Percentiles rank a stretch among this genome's conserved stretches.
phyloP scores from a whole-genome alignment of 2,797 vertebrate genomes.

The Leptodactylus fallax region DNA sequence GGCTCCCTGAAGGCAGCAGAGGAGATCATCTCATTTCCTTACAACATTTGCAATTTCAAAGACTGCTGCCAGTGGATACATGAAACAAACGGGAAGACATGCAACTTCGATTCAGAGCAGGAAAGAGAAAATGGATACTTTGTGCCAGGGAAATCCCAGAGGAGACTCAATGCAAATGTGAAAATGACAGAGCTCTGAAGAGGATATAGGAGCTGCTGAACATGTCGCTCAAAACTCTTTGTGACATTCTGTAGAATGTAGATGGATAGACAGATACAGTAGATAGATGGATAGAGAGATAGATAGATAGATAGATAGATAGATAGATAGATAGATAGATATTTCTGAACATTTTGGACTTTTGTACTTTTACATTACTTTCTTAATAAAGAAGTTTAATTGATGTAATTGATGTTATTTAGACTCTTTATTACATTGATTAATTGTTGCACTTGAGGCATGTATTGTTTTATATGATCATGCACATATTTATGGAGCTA shows the following conservation, averaged over 20 bases:
- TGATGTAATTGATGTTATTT: not conserved
- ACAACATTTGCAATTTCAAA: constrained; percentile 63
- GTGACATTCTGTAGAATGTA: not conserved
- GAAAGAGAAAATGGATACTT: constrained; percentile 58
- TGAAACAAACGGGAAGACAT: constrained; percentile 57
- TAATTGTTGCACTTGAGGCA: no score
- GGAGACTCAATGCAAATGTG: constrained; percentile 51
- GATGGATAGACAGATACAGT: not conserved
- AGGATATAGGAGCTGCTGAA: constrained; percentile 23
- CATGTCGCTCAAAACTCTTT: constrained; percentile 32
- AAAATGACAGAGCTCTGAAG: constrained; percentile 52
- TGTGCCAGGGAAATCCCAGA: constrained; percentile 49
- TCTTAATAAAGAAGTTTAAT: not conserved
- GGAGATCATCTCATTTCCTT: constrained; percentile 59
- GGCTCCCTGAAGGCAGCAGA: constrained; percentile 58
- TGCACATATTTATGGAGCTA: no score
- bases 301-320: not conserved
- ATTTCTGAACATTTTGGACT: not conserved
- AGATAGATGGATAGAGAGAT: not conserved
- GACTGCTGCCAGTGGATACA: constrained; percentile 58
- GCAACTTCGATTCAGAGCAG: constrained; percentile 54
- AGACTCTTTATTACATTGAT: no score
- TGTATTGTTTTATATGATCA: no score
- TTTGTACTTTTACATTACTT: not conserved
- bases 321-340: not conserved